Evolutionary conservation across 2,797 vertebrate genomes (phyloP).

Genomic region (Sebastes alutus): DNA sequence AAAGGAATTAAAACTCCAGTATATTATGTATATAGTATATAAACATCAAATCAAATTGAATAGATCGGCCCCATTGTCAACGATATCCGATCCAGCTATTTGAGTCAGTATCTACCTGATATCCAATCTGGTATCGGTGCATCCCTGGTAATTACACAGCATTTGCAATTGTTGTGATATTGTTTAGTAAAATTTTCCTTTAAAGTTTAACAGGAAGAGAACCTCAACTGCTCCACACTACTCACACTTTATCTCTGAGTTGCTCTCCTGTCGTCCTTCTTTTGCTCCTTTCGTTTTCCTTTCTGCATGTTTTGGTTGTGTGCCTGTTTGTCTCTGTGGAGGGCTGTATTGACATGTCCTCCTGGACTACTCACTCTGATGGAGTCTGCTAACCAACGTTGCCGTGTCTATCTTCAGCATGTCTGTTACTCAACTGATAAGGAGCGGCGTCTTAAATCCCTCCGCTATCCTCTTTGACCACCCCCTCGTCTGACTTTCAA

Average conservation of each 20-base stretch:
- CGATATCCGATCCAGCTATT: too few species aligned
- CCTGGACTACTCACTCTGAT: slow-evolving; percentile 32
- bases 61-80: too few species aligned
- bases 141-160: not conserved
- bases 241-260: slow-evolving; percentile 58
- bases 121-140: too few species aligned
- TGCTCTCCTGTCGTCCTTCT: slow-evolving; percentile 9
- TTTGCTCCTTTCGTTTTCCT: slow-evolving; percentile 19
- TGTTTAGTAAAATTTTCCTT: not conserved
- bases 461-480: slow-evolving; percentile 45
- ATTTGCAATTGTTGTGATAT: not conserved
- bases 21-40: too few species aligned
- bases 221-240: slow-evolving; percentile 5
- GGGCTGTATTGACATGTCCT: slow-evolving; percentile 11
- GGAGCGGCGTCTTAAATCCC: slow-evolving; percentile 40
- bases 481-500: slow-evolving; percentile 10
- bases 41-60: too few species aligned
- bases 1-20: too few species aligned
- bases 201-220: not conserved
- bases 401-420: slow-evolving; percentile 43
- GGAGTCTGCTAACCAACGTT: slow-evolving; percentile 33
- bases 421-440: slow-evolving; percentile 77
- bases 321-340: slow-evolving; percentile 21
- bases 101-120: too few species aligned
- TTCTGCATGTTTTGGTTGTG: slow-evolving; percentile 27